phyloP scores from a whole-genome alignment of 2,113 vertebrate genomes.

The Synodontis membranacea region DNA sequence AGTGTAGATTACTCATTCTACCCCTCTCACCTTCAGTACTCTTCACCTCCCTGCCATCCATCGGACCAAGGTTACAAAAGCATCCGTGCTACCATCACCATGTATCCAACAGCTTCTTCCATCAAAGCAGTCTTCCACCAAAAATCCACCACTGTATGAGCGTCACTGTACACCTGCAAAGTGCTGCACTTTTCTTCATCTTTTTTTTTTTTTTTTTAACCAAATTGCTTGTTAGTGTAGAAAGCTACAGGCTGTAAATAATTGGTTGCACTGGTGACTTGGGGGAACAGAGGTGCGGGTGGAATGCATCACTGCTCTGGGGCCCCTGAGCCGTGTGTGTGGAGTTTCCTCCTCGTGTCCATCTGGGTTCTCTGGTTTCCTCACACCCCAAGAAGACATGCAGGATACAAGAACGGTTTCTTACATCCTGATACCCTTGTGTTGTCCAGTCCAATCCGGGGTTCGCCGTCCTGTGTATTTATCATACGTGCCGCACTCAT shows the following conservation, averaged over 20 bases:
- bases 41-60: background rate
- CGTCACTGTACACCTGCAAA: background rate
- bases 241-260: background rate
- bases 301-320: background rate
- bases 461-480: background rate
- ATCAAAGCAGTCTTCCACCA: background rate
- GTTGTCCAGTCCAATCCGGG: background rate
- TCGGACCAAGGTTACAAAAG: background rate
- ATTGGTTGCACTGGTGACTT: background rate
- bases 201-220: background rate
- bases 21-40: background rate
- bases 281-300: background rate
- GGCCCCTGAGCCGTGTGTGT: background rate
- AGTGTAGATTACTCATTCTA: background rate
- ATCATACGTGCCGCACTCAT: background rate
- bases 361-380: background rate
- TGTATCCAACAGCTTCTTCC: background rate
- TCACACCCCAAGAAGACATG: too few relatives aligned
- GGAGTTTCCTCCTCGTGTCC: background rate
- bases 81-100: background rate
- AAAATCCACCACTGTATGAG: background rate
- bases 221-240: background rate
- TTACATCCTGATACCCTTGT: background rate
- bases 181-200: background rate
- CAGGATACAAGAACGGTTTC: background rate